Percentiles rank a stretch among this genome's conserved stretches.
Evolutionary conservation across 2,113 vertebrate species (phyloP).

Genomic region (Paedocypris sp.): DNA sequence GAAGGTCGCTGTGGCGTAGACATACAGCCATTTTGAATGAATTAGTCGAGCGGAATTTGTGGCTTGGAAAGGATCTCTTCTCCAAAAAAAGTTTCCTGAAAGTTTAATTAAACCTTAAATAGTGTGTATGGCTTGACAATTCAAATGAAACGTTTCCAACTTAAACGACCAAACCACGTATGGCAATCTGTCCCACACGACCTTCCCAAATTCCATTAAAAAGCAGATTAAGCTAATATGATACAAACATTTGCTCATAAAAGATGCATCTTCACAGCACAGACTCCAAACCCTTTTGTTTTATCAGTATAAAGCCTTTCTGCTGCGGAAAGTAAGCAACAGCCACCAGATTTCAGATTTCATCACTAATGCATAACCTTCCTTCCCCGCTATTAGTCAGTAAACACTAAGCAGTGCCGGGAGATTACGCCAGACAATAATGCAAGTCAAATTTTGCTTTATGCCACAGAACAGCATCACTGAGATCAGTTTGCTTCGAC

Average conservation of each 20-base stretch:
- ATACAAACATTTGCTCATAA: constrained; percentile 50
- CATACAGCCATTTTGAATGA: neutral
- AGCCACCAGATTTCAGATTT: constrained; percentile 34
- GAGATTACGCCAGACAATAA: constrained; percentile 50
- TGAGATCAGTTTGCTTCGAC: neutral
- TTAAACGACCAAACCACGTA: neutral
- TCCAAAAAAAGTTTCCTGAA: neutral
- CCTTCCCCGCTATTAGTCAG: constrained; percentile 54
- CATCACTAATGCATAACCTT: constrained; percentile 61
- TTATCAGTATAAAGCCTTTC: constrained; percentile 27
- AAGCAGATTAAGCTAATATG: constrained; percentile 34
- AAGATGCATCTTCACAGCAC: constrained; percentile 43
- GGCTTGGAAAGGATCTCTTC: neutral
- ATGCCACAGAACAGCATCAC: constrained; percentile 2
- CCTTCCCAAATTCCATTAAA: constrained; percentile 19
- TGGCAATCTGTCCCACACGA: neutral
- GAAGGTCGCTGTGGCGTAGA: neutral
- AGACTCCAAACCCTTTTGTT: constrained; percentile 22
- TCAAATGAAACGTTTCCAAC: neutral
- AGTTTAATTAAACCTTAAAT: neutral
- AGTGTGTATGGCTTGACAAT: neutral
- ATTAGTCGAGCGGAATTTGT: neutral
- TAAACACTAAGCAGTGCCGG: constrained; percentile 57
- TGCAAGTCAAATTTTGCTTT: constrained; percentile 44
- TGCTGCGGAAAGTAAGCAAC: constrained; percentile 1